phyloP scores from a whole-genome alignment of 2,888 invertebrate genomes.

The Nemoura dubitans region DNA sequence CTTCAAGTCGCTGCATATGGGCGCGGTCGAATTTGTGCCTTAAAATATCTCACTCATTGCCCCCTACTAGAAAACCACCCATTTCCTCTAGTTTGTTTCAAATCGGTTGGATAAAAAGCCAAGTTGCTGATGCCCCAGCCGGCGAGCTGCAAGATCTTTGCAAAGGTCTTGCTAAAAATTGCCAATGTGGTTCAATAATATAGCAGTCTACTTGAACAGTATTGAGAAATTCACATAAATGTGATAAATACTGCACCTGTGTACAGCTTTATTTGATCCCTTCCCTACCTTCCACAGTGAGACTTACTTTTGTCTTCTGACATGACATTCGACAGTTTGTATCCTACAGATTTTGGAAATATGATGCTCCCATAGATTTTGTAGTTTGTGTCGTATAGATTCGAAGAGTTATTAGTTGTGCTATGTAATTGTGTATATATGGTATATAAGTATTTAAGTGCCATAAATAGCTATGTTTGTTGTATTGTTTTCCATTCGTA shows the following conservation, averaged over 20 bases:
- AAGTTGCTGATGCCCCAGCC: not conserved
- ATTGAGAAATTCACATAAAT: conserved; percentile 42
- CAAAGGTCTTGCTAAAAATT: not conserved
- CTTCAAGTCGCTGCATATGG: not conserved
- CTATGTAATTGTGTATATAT: conserved; percentile 54
- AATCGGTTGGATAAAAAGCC: conserved; percentile 42
- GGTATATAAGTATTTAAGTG: conserved; percentile 54
- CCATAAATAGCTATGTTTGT: conserved; percentile 53
- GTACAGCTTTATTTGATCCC: not conserved
- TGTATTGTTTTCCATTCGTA: conserved; percentile 49
- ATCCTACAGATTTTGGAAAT: conserved; percentile 34
- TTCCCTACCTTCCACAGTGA: not conserved
- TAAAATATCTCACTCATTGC: conserved; percentile 50
- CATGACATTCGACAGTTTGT: conserved; percentile 35
- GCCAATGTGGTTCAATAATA: not conserved
- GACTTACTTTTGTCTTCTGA: conserved; percentile 26
- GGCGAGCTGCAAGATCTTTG: not conserved
- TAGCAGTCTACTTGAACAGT: conserved; percentile 40
- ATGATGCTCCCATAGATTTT: conserved; percentile 43
- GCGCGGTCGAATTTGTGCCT: conserved; percentile 51
- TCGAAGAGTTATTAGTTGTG: conserved; percentile 49
- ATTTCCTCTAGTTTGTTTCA: conserved; percentile 43
- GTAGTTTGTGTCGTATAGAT: conserved; percentile 43
- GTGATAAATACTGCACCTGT: not conserved
- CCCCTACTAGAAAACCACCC: conserved; percentile 45